Evolutionary conservation across 2,888 invertebrate genomes (phyloP), one percentile per base, ranked within the genome.

Genomic region (Ceraclea dissimilis): DNA sequence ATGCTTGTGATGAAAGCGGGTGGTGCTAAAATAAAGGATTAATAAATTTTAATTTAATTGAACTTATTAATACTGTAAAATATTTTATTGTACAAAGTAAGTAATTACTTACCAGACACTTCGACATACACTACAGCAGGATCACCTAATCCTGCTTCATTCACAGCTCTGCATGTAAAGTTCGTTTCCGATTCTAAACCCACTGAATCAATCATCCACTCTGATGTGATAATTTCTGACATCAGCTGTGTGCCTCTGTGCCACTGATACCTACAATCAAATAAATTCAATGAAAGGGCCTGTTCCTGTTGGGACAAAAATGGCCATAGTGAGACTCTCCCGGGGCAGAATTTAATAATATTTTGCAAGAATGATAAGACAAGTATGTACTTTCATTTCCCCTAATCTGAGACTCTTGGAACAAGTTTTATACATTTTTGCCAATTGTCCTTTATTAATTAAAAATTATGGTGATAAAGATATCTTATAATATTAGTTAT

Each of bases 131-230:
- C 80, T 33, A 81, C 81, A 19, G 84, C 86, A 49, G 82, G 76
- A 56, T 80, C 79, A 51, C 90, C 88, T 64, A 86, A 83, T 0
- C 94, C 95, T 1, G 92, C 92, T 10, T 86, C 84, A 71, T 92
- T 94, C 70, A 82, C 82, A 0, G 93, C 93, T 63, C 85, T 81
- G 68, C 96, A 96, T 1, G 91, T 88, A 75, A 93, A 94, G 77
- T 91, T 92, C 65, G 90, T 90, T 61, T 91, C 82, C 51, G 90
- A 89, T 69, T 90, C 88, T 61, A 95, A 74, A 11, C 88, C 86
- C n/a, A 92, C 93, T 0, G 90, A 88, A 62, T 86, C 85, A 60
- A 93, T 86, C 26, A 84, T 86, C 81, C 88, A 88, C 66, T 85
- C 85, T 62, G 84, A 80, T 2, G 86, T 82, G 21, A 85, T 86